Percentiles rank a stretch among this genome's conserved stretches.
These are phyloP conservation scores for Clarias magur DNA, from an alignment of 2,113 vertebrate genomes.

Conservation along the genomic window DNA sequence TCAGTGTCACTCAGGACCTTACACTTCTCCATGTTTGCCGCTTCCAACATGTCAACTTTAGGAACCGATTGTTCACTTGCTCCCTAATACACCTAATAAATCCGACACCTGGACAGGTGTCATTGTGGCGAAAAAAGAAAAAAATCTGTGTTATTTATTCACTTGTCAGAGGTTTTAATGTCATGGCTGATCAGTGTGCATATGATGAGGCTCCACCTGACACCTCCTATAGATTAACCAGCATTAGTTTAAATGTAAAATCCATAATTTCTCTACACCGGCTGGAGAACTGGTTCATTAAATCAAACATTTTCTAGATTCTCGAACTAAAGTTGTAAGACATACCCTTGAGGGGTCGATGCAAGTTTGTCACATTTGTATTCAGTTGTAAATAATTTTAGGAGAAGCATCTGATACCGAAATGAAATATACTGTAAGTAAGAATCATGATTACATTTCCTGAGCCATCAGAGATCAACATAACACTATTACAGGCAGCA, in stretches of 20 bases:
- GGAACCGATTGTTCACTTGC: too few species aligned
- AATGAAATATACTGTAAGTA: not conserved
- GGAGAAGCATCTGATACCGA: not conserved
- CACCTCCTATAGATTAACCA: not conserved
- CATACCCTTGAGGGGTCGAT: not conserved
- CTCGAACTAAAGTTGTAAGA: not conserved
- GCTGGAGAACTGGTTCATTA: not conserved
- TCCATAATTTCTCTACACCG: not conserved
- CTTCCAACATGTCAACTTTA: too few species aligned
- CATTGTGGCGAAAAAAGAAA: not conserved
- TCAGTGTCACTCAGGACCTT: too few species aligned
- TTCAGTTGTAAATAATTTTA: conserved; percentile 4
- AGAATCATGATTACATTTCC: not conserved
- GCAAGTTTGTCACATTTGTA: not conserved
- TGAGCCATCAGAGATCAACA: not conserved
- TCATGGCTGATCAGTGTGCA: not conserved
- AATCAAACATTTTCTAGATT: not conserved
- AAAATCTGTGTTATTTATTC: not conserved
- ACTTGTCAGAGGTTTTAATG: too few species aligned
- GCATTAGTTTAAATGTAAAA: not conserved
- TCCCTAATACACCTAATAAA: too few species aligned
- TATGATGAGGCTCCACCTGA: not conserved
- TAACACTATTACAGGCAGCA: too few species aligned
- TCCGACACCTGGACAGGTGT: too few species aligned
- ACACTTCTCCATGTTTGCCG: too few species aligned